Evolutionary conservation across 2,888 invertebrate species (phyloP), one percentile per base, ranked within the genome.

Genomic region (Sinelater perroti): DNA sequence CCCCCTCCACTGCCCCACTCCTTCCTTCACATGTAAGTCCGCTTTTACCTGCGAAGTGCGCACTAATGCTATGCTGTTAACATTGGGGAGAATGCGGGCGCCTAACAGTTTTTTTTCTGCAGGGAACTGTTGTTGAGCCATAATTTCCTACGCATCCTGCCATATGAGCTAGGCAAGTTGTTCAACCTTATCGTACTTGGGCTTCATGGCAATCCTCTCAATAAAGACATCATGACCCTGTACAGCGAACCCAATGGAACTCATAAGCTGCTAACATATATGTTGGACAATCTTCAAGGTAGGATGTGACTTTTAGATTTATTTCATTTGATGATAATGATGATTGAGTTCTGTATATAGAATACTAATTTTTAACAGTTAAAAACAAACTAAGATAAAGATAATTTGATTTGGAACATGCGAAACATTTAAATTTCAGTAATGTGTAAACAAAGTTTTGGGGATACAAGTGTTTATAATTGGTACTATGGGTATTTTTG

Each of bases 281-380:
- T 98, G 86, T 85, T 98, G 79, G 97, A 98, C 83, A 95, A 95
- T 83, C 87, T 97, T 80, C 90, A 93, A 87, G 93, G 95, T 95
- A 82, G 81, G 85, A 44, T 10, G 4, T 24, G 5, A 6, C 7
- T 38, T 38, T 40, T 21, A 13, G 8, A n/a, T 35, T 35, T 35
- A 18, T 35, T 28, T 35, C 5, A 33, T 33, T 33, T 14, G 4
- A 10, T 33, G n/a, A 10, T 10, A 30, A 30, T 30, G 3, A 3
- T 3, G 11, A 30, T 30, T 5, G 30, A 24, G 24, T 24, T 6
- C 8, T 24, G n/a, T n/a, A n/a, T n/a, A n/a, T n/a, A n/a, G n/a
- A n/a, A n/a, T n/a, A n/a, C n/a, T n/a, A n/a, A n/a, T n/a, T n/a
- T n/a, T n/a, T n/a, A n/a, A n/a, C n/a, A n/a, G n/a, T n/a, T n/a